Percentiles rank a stretch among this genome's conserved stretches.
Evolutionary conservation across 2,113 vertebrate species (phyloP).

Genomic region (Rhinopomastus cyanomelas): DNA sequence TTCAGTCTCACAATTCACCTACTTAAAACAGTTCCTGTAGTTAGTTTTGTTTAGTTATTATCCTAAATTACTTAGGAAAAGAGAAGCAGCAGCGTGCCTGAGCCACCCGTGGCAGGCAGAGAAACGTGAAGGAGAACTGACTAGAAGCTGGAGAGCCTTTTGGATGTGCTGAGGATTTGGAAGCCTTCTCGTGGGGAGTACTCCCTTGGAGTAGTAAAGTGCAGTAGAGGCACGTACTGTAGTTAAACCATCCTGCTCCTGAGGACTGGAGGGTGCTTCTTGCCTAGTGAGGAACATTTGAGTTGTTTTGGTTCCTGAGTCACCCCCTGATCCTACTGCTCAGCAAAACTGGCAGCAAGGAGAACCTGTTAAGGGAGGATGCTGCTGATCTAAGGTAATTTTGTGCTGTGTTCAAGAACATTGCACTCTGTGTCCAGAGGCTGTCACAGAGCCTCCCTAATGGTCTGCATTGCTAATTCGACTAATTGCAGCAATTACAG

Average conservation of each 20-base stretch:
- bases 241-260: background rate
- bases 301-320: background rate
- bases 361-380: background rate
- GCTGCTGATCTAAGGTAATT: conserved; percentile 20
- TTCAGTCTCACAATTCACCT: background rate
- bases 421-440: conserved; percentile 53
- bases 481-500: conserved; percentile 75
- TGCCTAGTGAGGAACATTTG: background rate
- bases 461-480: conserved; percentile 71
- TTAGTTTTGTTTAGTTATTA: background rate
- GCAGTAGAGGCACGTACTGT: background rate
- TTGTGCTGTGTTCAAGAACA: conserved; percentile 15
- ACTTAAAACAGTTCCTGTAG: background rate
- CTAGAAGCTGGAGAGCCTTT: background rate
- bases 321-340: background rate
- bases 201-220: background rate
- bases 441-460: conserved; percentile 51
- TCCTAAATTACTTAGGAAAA: background rate
- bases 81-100: background rate
- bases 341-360: background rate
- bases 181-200: background rate
- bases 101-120: background rate
- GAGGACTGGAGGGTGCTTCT: background rate
- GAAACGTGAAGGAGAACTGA: background rate
- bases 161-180: background rate